phyloP scores from a whole-genome alignment of 2,888 invertebrate species.

The Asteroscopus sphinx region DNA sequence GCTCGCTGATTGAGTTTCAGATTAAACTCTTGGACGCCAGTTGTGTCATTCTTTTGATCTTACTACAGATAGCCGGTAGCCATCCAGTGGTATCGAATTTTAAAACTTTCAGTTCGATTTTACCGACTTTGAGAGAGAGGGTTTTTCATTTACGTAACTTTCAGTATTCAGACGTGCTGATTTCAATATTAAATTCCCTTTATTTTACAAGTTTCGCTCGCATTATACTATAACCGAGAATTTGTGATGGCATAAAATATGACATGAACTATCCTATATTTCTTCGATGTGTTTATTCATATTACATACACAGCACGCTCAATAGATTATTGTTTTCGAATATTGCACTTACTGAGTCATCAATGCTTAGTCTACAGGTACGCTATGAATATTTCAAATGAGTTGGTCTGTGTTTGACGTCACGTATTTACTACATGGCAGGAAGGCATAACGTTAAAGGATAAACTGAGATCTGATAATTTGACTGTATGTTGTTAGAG shows the following conservation, averaged over 20 bases:
- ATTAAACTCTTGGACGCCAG: constrained; percentile 67
- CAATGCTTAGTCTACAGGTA: constrained; percentile 25
- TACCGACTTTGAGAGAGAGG: constrained; percentile 9
- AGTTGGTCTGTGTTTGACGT: constrained; percentile 13
- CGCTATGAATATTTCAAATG: constrained; percentile 14
- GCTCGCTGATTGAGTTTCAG: constrained; percentile 83
- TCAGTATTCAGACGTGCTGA: constrained; percentile 1
- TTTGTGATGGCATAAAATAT: constrained; percentile 1
- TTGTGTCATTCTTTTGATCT: constrained; percentile 64
- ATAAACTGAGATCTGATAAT: constrained; percentile 36
- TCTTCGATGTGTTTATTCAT: constrained; percentile 1
- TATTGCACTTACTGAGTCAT: constrained; percentile 31
- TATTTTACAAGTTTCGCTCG: not conserved
- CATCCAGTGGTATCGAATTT: constrained; percentile 37
- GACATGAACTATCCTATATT: too few relatives aligned
- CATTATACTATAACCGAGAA: not conserved
- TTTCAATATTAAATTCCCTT: not conserved
- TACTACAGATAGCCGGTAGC: constrained; percentile 32
- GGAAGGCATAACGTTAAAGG: constrained; percentile 23
- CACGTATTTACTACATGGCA: constrained; percentile 22
- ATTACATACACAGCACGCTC: constrained; percentile 10
- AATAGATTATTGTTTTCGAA: constrained; percentile 26
- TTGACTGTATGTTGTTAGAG: constrained; percentile 15
- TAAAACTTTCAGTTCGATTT: constrained; percentile 25
- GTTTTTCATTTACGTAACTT: not conserved